Evolutionary conservation across 2,888 invertebrate species (phyloP).

Genomic region (Agrilus mali): DNA sequence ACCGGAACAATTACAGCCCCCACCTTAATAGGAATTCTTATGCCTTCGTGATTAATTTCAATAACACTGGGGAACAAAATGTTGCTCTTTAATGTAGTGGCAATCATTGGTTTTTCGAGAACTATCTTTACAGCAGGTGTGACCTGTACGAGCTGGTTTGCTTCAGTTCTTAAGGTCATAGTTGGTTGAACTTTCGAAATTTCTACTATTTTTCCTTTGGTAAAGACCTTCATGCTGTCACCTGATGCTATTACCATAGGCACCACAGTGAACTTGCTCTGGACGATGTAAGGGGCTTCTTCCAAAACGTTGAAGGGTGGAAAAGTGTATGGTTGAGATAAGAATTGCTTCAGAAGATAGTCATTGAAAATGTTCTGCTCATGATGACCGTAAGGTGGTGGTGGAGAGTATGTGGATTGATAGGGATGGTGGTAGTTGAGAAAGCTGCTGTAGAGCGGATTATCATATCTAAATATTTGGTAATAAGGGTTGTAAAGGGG

Average conservation of each 20-base stretch:
- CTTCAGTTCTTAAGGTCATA: conserved; percentile 27
- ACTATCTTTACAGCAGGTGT: conserved; percentile 34
- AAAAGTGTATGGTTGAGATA: conserved; percentile 13
- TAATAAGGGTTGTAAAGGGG: conserved; percentile 10
- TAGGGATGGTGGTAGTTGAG: conserved; percentile 5
- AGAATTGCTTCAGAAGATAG: conserved; percentile 2
- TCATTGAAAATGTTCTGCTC: background rate
- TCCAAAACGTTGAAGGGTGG: conserved; percentile 27
- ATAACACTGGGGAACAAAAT: conserved; percentile 34
- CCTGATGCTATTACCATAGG: conserved; percentile 28
- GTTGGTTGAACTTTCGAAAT: conserved; percentile 29
- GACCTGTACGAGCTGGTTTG: conserved; percentile 26
- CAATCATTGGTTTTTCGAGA: conserved; percentile 30
- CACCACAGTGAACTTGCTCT: conserved; percentile 26
- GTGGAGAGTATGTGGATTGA: conserved; percentile 1
- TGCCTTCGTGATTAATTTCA: conserved; percentile 28
- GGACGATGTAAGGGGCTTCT: conserved; percentile 26
- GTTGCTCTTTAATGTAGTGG: conserved; percentile 28
- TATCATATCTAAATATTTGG: conserved; percentile 6
- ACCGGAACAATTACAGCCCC: conserved; percentile 36
- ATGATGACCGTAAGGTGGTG: conserved; percentile 2
- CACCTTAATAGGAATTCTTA: conserved; percentile 31
- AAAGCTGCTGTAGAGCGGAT: conserved; percentile 3
- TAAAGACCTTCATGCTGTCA: conserved; percentile 27
- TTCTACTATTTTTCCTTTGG: conserved; percentile 28